A percentile compares a stretch with the other conserved stretches of the same genome.
These are phyloP conservation scores for Vimba vimba DNA, from an alignment of 2,113 vertebrate genomes.

Conservation along the genomic window DNA sequence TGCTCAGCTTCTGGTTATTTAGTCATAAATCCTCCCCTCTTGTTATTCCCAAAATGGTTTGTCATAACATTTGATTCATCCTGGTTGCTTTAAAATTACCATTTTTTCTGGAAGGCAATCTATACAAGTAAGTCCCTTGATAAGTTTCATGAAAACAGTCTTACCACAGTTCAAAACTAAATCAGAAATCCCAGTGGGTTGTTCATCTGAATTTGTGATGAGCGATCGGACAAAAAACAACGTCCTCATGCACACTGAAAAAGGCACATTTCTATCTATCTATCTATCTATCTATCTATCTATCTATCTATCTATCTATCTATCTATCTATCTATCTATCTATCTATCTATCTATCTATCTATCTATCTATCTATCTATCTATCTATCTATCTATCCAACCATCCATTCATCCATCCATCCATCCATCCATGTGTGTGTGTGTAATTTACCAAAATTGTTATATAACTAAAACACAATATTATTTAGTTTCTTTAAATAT, in stretches of 20 bases:
- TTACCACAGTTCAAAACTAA: conserved; percentile 46
- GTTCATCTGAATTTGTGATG: background rate
- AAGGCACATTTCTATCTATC: background rate
- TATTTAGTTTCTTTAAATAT: background rate
- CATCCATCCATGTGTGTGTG: too few species aligned
- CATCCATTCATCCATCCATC: too few species aligned
- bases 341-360: too few species aligned
- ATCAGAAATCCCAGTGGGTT: conserved; percentile 27
- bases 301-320: too few species aligned
- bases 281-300: background rate
- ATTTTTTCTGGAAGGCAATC: conserved; percentile 64
- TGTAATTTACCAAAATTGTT: background rate
- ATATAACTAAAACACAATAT: background rate
- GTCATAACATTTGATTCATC: conserved; percentile 65
- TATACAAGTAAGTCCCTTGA: conserved; percentile 63
- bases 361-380: too few species aligned
- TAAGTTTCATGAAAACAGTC: conserved; percentile 68
- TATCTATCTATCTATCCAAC: too few species aligned
- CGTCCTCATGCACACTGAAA: background rate
- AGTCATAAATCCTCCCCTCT: conserved; percentile 40
- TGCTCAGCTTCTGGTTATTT: conserved; percentile 48
- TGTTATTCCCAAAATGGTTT: conserved; percentile 46
- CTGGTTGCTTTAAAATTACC: conserved; percentile 72
- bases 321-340: too few species aligned
- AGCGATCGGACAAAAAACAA: conserved; percentile 12